Percentiles rank a stretch among this genome's conserved stretches.
Conservation (phyloP, 2,797 vertebrate genomes). For the Cyclopterus lumpus region DNA sequence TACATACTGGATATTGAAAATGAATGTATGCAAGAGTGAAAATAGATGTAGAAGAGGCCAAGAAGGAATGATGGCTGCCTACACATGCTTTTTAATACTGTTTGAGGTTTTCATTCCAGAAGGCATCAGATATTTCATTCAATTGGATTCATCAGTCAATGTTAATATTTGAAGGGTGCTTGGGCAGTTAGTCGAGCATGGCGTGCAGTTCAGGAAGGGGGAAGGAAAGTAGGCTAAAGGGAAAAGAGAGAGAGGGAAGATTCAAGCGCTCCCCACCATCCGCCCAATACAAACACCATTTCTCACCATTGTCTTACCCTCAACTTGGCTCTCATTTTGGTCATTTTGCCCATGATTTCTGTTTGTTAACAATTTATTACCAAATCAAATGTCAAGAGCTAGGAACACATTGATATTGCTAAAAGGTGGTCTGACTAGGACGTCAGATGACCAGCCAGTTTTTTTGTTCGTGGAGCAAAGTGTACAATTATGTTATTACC, state of each 20-base stretch:
- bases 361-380: not conserved
- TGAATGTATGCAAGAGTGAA: not conserved
- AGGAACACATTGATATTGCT: not conserved
- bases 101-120: not conserved
- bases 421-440: not conserved
- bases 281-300: not conserved
- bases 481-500: not conserved
- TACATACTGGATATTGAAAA: not conserved
- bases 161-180: not conserved
- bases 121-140: not conserved
- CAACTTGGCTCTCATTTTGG: no score
- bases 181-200: constrained; percentile 45
- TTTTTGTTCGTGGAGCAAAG: not conserved
- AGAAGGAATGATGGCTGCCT: constrained; percentile 6
- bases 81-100: not conserved
- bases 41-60: not conserved
- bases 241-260: not conserved
- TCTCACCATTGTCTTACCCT: not conserved
- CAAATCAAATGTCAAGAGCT: not conserved
- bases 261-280: constrained; percentile 9
- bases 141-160: not conserved
- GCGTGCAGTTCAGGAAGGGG: constrained; percentile 19
- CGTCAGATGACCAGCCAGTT: not conserved
- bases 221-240: not conserved
- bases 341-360: not conserved